phyloP scores from a whole-genome alignment of 37 sponge, comb jelly and placozoan genomes.

The Agelas oroides region DNA sequence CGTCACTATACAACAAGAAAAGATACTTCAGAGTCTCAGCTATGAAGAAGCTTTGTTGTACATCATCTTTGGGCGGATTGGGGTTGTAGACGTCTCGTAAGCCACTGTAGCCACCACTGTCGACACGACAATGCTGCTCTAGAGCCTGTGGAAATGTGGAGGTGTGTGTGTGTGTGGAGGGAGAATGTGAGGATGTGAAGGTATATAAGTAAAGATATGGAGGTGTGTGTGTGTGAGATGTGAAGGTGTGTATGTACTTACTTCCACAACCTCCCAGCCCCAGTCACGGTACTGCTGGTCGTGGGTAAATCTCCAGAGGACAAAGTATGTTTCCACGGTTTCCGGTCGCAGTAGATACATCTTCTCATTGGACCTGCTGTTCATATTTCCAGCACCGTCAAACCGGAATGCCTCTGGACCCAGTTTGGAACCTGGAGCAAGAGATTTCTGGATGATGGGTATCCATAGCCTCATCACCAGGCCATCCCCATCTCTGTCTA shows the following conservation, averaged over 20 bases:
- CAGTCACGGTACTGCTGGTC: conserved; percentile 91
- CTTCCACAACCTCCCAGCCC: conserved; percentile 92
- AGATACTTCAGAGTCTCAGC: conserved; percentile 97
- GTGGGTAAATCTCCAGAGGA: conserved; percentile 90
- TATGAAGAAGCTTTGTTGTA: conserved; percentile 94
- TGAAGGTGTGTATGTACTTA: conserved; percentile 23
- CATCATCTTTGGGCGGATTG: conserved; percentile 77
- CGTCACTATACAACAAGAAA: conserved; percentile 82
- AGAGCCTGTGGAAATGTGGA: conserved; percentile 52
- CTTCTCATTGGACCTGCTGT: conserved; percentile 66
- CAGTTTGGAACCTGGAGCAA: conserved; percentile 80
- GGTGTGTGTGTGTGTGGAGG: not conserved
- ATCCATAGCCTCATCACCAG: not conserved
- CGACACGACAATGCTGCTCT: conserved; percentile 73
- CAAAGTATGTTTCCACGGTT: conserved; percentile 86
- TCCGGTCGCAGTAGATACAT: conserved; percentile 90
- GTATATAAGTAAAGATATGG: not conserved
- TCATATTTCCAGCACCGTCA: conserved; percentile 15
- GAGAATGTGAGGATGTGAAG: too few species aligned
- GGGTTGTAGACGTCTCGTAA: conserved; percentile 73
- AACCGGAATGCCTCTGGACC: conserved; percentile 90
- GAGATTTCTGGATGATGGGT: too few species aligned
- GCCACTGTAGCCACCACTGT: conserved; percentile 76
- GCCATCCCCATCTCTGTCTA: too few species aligned
- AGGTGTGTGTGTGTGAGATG: not conserved